Evolutionary conservation across 1,140 invertebrate species (phyloP).

Genomic region (Apis laboriosa): DNA sequence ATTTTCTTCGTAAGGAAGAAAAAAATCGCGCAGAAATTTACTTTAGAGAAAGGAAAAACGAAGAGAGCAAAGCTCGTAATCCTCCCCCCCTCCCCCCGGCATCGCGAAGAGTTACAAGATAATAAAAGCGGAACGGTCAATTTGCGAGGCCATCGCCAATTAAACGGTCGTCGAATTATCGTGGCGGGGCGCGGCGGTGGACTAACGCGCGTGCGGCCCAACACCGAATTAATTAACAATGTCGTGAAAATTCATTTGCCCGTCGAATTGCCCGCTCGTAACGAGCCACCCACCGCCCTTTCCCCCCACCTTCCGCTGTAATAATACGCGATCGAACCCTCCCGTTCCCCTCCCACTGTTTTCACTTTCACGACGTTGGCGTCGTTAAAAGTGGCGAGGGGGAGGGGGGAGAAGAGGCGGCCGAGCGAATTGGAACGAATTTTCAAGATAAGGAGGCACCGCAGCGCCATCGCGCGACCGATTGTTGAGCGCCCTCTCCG

Average conservation of each 20-base stretch:
- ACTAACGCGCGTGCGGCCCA: neutral
- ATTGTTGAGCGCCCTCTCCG: constrained; percentile 16
- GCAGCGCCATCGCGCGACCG: neutral
- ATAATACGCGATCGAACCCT: too few species aligned
- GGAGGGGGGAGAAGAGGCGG: too few species aligned
- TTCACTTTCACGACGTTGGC: neutral
- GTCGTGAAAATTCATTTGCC: constrained; percentile 17
- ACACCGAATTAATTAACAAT: constrained; percentile 17
- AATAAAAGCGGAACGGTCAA: neutral
- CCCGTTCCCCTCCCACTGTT: too few species aligned
- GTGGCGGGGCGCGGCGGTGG: too few species aligned
- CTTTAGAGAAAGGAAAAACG: too few species aligned
- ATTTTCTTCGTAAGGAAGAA: too few species aligned
- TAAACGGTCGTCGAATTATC: constrained; percentile 12
- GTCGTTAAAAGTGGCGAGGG: neutral
- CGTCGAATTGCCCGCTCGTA: neutral
- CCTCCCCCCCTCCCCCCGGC: too few species aligned
- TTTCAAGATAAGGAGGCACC: neutral
- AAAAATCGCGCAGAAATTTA: too few species aligned
- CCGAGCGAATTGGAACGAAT: too few species aligned
- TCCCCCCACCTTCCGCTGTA: neutral
- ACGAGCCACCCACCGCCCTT: neutral
- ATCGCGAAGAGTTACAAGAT: too few species aligned
- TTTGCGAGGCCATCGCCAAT: neutral
- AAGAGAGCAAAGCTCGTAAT: too few species aligned